Base-by-base conservation (phyloP, 2,888 invertebrate genomes). In the Ecliptopera silaceata region DNA sequence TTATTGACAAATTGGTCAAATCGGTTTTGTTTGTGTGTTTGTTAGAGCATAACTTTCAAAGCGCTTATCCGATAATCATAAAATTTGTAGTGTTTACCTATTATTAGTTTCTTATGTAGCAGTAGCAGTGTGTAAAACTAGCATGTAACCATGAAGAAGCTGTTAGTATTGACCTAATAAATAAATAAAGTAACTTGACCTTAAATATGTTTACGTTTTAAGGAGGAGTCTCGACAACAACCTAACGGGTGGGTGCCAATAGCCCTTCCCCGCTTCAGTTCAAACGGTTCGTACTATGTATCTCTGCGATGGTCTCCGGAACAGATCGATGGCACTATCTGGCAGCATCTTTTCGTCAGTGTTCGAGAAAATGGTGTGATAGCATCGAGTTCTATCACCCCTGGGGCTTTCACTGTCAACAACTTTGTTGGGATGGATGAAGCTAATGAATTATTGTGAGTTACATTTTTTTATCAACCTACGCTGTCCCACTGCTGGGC, bases 191-290 rank as follows among this genome's bases (percentile, higher is more conserved):
- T n/a, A n/a, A n/a, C n/a, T 11, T 18, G 17, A 39, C 22, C n/a
- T 11, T 11, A 41, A 41, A 22, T 4, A 13, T 1, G 13, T 26
- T 12, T 46, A 12, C 49, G 13, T 45, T 61, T 51, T 8, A 41
- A 92, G 92, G 88, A 92, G 50, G 89, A 89, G 17, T 81, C 82
- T 4, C 84, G 94, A 2, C 71, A 82, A 13, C 93, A 95, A 68
- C 82, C 92, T 0, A 85, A 93, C 1, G 96, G 96, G 0, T 97
- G 96, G 96, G 85, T 96, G 0, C 92, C 93, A 0, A 87, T 94
- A 0, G 89, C 92, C 0, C 80, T 92, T 1, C 95, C 95, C 0
- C 77, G 88, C 0, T 94, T 92, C 71, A 90, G 90, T 43, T 75
- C 84, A 1, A 66, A 71, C 18, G 92, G 92, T 0, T 80, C 86